A percentile compares a stretch with the other conserved stretches of the same genome.
Conservation (phyloP, 2,113 vertebrate genomes). For the Cottus gobio region DNA sequence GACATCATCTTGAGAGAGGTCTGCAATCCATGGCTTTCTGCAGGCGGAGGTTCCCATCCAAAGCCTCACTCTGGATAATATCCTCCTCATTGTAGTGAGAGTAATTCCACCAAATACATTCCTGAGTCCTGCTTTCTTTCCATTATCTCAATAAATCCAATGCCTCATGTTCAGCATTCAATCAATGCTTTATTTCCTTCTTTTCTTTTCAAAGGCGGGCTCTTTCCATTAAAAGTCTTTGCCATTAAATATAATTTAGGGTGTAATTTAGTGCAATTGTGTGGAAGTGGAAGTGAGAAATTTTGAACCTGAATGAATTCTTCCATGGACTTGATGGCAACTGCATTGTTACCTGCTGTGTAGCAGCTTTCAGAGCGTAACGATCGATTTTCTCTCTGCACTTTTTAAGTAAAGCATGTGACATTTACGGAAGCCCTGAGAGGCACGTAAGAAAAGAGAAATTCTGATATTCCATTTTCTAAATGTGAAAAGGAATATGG, state of each 20-base stretch:
- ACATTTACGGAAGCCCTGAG: neutral
- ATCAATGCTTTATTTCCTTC: constrained; percentile 49
- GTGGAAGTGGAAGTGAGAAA: constrained; percentile 17
- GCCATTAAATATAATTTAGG: constrained; percentile 52
- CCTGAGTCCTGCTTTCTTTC: constrained; percentile 23
- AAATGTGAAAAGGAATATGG: neutral
- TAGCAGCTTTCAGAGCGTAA: constrained; percentile 13
- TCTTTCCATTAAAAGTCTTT: constrained; percentile 38
- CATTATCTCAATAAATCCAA: constrained; percentile 40
- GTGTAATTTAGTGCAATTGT: constrained; percentile 55
- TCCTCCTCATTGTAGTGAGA: constrained; percentile 4
- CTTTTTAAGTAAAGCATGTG: neutral
- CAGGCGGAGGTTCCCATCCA: neutral
- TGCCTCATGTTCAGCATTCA: constrained; percentile 36
- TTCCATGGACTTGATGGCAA: constrained; percentile 12
- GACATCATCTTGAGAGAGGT: neutral
- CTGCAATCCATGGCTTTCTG: neutral
- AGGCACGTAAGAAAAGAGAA: neutral
- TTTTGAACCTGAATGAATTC: constrained; percentile 42
- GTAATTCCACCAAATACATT: constrained; percentile 32
- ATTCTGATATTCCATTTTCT: neutral
- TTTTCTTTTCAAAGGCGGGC: constrained; percentile 15
- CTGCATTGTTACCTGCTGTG: constrained; percentile 18
- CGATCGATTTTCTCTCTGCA: constrained; percentile 44
- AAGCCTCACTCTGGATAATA: constrained; percentile 21